Conservation (phyloP, 2,888 invertebrate genomes). For the Salticus scenicus region DNA sequence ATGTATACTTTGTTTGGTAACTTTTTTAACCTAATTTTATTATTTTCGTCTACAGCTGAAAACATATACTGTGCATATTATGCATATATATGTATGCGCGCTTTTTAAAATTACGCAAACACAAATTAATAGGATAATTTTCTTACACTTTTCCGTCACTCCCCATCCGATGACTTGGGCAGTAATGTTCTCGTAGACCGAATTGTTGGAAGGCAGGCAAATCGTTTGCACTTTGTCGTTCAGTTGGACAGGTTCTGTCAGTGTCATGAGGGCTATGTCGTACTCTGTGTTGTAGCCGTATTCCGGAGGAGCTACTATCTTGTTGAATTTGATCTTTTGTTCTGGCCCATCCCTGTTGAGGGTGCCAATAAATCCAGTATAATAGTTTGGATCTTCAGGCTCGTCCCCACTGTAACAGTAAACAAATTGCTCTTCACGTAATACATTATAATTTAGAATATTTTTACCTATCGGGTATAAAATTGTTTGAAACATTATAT, state of each 20-base stretch:
- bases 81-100: too few relatives aligned
- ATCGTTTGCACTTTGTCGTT: conserved; percentile 6
- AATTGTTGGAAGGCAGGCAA: conserved; percentile 13
- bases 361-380: conserved; percentile 3
- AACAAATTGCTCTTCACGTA: too few relatives aligned
- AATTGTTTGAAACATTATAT: too few relatives aligned
- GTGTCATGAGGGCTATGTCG: conserved; percentile 39
- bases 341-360: conserved; percentile 7
- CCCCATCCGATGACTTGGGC: conserved; percentile 1
- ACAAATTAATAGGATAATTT: too few relatives aligned
- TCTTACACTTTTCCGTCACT: not conserved
- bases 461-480: too few relatives aligned
- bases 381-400: not conserved
- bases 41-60: too few relatives aligned
- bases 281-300: conserved; percentile 12
- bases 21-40: too few relatives aligned
- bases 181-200: not conserved
- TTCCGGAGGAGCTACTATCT: not conserved
- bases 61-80: too few relatives aligned
- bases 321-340: not conserved
- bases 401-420: conserved; percentile 2
- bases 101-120: too few relatives aligned
- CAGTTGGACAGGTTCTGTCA: conserved; percentile 6
- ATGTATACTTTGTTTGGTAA: too few relatives aligned
- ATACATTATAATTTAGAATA: too few relatives aligned